Base-by-base conservation (phyloP, 2,113 vertebrate genomes). In the Trochalopteron elliotii region DNA sequence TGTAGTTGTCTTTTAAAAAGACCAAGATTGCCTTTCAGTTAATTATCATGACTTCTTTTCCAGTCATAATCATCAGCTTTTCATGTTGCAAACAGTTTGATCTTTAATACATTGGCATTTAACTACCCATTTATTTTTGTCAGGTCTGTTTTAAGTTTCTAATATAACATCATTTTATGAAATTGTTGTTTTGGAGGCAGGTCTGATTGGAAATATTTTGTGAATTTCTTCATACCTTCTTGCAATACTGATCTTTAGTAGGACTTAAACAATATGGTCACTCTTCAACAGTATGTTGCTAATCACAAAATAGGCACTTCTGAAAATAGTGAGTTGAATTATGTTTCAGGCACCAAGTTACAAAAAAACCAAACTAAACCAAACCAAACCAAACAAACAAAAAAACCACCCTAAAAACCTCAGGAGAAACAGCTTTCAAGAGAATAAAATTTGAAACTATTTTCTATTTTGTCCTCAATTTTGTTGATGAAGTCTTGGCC, bases 51-150 rank as follows among this genome's bases (percentile, higher is more conserved):
- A 81, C 94, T 89, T 88, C 67, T 96, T 96, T 93, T 93, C 83
- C 69, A 94, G 79, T 96, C 85, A 59, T 56, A 64, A 94, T 98
- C 87, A 93, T 95, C 74, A 72, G 31, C 16, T 60, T 96, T 98
- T 97, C 95, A 92, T 92, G 92, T 96, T 96, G 88, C 53, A 24
- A 97, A 90, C 84, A 96, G 77, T 93, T 92, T 93, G 77, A 96
- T 93, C 55, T 96, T 96, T 65, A 96, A 91, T 93, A 90, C 67
- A 50, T 71, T 96, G 88, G 53, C 94, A 96, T 93, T 89, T 96
- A 96, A 96, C 92, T 96, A 93, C 78, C 81, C 84, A 94, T 97
- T 97, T 97, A 49, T 96, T 97, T 94, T 97, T 94, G 77, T 93
- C 12, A 68, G 65, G 56, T 97, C 90, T 95, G 94, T 95, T 94